These are phyloP conservation scores for Colostygia pectinataria DNA, from an alignment of 2,888 invertebrate species.

Conservation along the genomic window DNA sequence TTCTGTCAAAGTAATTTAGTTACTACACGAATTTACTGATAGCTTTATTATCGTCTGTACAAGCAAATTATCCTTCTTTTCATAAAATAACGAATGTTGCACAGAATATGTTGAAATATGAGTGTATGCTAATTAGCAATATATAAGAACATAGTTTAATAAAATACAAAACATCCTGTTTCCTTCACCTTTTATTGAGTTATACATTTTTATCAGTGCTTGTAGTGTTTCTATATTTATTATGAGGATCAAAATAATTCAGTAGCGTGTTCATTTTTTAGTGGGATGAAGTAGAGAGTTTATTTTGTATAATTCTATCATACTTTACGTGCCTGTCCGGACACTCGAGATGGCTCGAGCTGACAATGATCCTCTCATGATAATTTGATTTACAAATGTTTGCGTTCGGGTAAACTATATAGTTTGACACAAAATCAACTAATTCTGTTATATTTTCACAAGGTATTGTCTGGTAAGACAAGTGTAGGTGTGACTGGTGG, in stretches of 20 bases:
- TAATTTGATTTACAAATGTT: conserved; percentile 54
- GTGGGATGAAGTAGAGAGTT: conserved; percentile 54
- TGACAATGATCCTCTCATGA: conserved; percentile 71
- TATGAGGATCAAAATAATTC: conserved; percentile 61
- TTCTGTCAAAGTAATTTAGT: conserved; percentile 32
- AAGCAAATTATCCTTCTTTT: neutral
- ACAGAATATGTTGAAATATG: conserved; percentile 59
- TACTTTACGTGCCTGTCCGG: conserved; percentile 62
- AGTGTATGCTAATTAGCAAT: conserved; percentile 66
- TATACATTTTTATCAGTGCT: conserved; percentile 57
- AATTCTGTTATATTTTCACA: conserved; percentile 82
- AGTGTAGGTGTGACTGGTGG: conserved; percentile 79
- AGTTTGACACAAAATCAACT: conserved; percentile 80
- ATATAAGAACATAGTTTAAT: conserved; percentile 32
- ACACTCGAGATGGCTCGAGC: conserved; percentile 63
- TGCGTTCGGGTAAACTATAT: conserved; percentile 65
- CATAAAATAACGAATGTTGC: conserved; percentile 47
- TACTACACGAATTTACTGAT: conserved; percentile 5
- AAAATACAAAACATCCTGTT: conserved; percentile 60
- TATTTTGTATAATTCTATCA: conserved; percentile 60
- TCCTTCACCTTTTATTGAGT: conserved; percentile 57
- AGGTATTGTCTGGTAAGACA: conserved; percentile 83
- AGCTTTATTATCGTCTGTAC: neutral
- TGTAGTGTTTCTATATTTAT: conserved; percentile 62
- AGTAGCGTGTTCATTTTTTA: conserved; percentile 24